Base-by-base conservation (phyloP, 2,797 vertebrate genomes). In the Premnoplex brunnescens region DNA sequence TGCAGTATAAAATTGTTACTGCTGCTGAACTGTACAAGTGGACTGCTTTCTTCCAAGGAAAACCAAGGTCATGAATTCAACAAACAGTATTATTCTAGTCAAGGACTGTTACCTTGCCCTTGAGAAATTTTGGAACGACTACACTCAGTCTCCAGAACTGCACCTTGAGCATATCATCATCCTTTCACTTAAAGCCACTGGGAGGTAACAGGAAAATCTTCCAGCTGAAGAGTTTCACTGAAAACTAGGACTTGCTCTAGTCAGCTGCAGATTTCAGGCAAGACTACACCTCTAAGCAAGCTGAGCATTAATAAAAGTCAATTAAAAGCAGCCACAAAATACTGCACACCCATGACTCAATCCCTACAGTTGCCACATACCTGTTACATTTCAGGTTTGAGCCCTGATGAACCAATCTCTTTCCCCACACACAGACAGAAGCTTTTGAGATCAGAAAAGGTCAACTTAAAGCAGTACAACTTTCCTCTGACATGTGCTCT, bases 271-370 rank as follows among this genome's bases (percentile, higher is more conserved):
- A 87, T 69, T 4, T 69, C 59, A n/a, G 94, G 58, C 52, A 78
- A 58, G 80, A 62, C 66, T 91, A 44, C 39, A 73, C 51, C 88
- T 79, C 69, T 75, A 68, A 85, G 72, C 76, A 92, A 91, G 48
- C 34, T 48, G 26, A 84, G 43, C 5, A 2, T 28, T 86, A 95
- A 95, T 85, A 71, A 85, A 91, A 85, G 74, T 88, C 71, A 95
- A 95, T 95, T 95, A 95, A 92, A 88, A 43, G 52, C 63, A 85
- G 83, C 80, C 91, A 91, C 91, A 95, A 86, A 86, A 82, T 18
- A 95, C 94, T 85, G 85, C 48, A 93, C 26, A 91, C 28, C 39
- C 32, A 63, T 95, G 95, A 97, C 91, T 96, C 94, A 97, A 91
- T 39, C 63, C 74, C 93, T 76, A 23, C 36, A 90, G 86, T 96